These are phyloP conservation scores for Styela clava DNA, from an alignment of 23 tunicate species.

Conservation along the genomic window DNA sequence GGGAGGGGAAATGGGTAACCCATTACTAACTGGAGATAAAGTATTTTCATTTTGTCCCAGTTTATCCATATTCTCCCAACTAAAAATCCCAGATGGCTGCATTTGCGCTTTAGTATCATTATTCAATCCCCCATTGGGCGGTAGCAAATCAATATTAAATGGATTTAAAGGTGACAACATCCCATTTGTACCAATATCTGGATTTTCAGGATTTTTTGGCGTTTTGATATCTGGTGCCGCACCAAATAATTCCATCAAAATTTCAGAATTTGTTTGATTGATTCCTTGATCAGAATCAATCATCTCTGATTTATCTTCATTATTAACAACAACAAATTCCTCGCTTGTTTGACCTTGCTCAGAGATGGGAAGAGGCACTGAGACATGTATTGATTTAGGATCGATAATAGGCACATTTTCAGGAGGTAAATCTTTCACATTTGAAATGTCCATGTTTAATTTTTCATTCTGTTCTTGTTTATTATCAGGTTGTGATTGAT, in stretches of 20 bases:
- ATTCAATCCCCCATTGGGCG: not conserved
- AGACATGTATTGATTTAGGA: too few relatives aligned
- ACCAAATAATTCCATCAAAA: constrained; percentile 10
- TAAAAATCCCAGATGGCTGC: not conserved
- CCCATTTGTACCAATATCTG: not conserved
- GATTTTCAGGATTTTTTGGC: not conserved
- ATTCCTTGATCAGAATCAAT: not conserved
- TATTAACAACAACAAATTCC: not conserved
- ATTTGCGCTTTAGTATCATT: not conserved
- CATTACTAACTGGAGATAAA: not conserved
- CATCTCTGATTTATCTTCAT: not conserved
- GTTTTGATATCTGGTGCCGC: not conserved
- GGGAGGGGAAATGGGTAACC: not conserved
- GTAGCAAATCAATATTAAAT: not conserved
- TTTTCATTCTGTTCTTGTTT: not conserved
- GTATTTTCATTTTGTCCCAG: not conserved
- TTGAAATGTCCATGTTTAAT: not conserved
- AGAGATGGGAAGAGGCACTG: too few relatives aligned
- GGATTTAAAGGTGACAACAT: constrained; percentile 15
- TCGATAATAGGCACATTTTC: too few relatives aligned
- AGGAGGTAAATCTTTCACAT: not conserved
- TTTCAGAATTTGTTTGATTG: not conserved
- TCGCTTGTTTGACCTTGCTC: too few relatives aligned
- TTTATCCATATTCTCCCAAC: not conserved
- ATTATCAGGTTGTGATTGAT: not conserved